These are phyloP conservation scores for Slavum lentiscoides DNA, from an alignment of 2,888 invertebrate genomes.

Conservation along the genomic window DNA sequence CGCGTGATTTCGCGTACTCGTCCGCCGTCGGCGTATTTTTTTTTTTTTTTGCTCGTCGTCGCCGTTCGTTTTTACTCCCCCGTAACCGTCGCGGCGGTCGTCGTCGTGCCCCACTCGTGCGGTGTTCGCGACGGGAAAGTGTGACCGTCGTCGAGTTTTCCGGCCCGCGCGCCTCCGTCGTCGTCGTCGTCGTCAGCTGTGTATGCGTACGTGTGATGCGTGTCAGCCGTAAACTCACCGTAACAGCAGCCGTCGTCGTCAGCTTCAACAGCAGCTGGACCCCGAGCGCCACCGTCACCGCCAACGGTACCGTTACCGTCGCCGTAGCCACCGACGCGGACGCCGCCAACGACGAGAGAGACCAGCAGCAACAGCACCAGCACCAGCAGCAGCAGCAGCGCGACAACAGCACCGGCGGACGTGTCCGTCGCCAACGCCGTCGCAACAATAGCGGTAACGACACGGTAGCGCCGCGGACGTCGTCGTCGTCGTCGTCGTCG, in stretches of 20 bases:
- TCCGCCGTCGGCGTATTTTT: too few species aligned
- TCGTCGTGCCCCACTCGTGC: neutral
- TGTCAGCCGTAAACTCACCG: conserved; percentile 27
- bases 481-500: conserved; percentile 15
- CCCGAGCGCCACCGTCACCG: too few species aligned
- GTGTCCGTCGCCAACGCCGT: neutral
- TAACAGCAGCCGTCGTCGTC: neutral
- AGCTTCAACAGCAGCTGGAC: too few species aligned
- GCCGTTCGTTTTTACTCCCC: too few species aligned
- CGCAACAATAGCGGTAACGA: neutral
- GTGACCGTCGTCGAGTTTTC: neutral
- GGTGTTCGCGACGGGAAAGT: neutral
- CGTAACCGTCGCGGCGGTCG: too few species aligned
- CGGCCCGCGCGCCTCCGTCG: neutral
- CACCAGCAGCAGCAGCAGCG: neutral
- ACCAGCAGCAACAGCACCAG: neutral
- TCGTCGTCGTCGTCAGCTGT: neutral
- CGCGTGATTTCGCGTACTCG: too few species aligned
- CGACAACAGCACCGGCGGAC: neutral
- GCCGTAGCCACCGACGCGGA: neutral
- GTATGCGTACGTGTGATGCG: conserved; percentile 47
- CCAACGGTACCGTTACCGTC: neutral
- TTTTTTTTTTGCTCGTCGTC: too few species aligned
- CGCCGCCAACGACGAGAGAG: neutral
- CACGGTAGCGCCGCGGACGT: neutral